phyloP scores from a whole-genome alignment of 1,140 invertebrate genomes.

The Halictus rubicundus region DNA sequence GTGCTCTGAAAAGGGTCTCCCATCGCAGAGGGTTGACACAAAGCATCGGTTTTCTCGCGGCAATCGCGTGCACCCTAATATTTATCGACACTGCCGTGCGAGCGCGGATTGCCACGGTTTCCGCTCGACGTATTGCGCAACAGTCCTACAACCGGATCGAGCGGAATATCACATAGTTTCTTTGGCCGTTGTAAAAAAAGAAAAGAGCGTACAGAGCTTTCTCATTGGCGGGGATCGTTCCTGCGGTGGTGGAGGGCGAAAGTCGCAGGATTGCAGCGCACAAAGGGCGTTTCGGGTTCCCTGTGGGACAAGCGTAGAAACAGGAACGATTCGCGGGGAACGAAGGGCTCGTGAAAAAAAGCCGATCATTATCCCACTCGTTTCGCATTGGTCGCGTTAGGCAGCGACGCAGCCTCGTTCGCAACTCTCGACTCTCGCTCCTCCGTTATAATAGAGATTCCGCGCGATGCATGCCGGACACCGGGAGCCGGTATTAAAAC shows the following conservation, averaged over 20 bases:
- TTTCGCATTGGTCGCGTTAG: constrained; percentile 64
- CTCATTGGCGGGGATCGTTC: constrained; percentile 48
- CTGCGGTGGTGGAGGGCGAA: constrained; percentile 41
- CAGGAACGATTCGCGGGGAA: constrained; percentile 33
- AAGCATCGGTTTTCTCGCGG: too few relatives aligned
- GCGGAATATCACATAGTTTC: constrained; percentile 10
- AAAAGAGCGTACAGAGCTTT: constrained; percentile 11
- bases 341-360: constrained; percentile 51
- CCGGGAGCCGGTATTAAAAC: constrained; percentile 57
- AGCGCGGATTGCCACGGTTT: too few relatives aligned
- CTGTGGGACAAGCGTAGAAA: constrained; percentile 53
- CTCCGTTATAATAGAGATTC: constrained; percentile 60
- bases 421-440: constrained; percentile 17
- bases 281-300: constrained; percentile 64
- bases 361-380: constrained; percentile 65
- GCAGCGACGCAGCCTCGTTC: constrained; percentile 62
- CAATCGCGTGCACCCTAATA: too few relatives aligned
- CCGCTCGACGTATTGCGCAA: background rate
- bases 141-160: background rate
- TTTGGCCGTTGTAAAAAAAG: constrained; percentile 1
- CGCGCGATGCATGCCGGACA: constrained; percentile 47
- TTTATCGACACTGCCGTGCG: too few relatives aligned
- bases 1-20: too few relatives aligned
- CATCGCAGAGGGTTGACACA: too few relatives aligned
- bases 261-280: constrained; percentile 50